Evolutionary conservation across 92 coral and sea anemone species (phyloP), one percentile per base, ranked within the genome.

Genomic region (Porites divaricata): DNA sequence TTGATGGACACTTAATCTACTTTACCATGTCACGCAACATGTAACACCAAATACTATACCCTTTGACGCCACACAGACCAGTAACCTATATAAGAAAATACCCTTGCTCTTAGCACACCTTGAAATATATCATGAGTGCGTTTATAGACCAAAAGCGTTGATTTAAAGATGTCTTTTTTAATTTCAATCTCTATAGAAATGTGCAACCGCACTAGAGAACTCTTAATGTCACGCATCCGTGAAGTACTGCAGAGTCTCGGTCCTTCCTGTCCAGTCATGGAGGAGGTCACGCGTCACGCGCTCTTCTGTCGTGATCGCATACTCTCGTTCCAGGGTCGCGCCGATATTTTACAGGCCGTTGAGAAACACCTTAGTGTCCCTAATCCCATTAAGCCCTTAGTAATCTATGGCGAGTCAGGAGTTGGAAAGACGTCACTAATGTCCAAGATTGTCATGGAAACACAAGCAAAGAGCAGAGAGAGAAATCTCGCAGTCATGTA

Each of bases 231-330:
- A 3, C 87, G 85, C 25, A 86, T 90, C 50, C 63, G 71, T 16
- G 84, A 90, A 67, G 70, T 90, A 65, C 68, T 90, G 80, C 26
- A 81, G 67, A 75, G 45, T 3, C 75, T 90, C 25, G 90, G 87
- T 51, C 87, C 88, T n/a, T 19, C 90, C 35, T 72, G 81, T 87
- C 93, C 90, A 70, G 70, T 90, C 13, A 81, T 81, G 70, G 93
- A 90, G 28, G 93, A 90, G 50, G 84, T 90, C 72, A 80, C 88
- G 28, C 90, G 93, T 19, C 93, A 90, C 76, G 88, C 93, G 9
- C 75, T 90, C 71, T 90, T 90, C 79, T 90, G 93, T 70, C 86
- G 93, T 41, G 93, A 90, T 19, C 90, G 76, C 76, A 86, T 87
- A 3, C 90, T 67, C 54, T 80, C 93, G 28, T 90, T 90, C 63